Evolutionary conservation across 2,888 invertebrate species (phyloP), one percentile per base, ranked within the genome.

Genomic region (Cantharis rufa): DNA sequence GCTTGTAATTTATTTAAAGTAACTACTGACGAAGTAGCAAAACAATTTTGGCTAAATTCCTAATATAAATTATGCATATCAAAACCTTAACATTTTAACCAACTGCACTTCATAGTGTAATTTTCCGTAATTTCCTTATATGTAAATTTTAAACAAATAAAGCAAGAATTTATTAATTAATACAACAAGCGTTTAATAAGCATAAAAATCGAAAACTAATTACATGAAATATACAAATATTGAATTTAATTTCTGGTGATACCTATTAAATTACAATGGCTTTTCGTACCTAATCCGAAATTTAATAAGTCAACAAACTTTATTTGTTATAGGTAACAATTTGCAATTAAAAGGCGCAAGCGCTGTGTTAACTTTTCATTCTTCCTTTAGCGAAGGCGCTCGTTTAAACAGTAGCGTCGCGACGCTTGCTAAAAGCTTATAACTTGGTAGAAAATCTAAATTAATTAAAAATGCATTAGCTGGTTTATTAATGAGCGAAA

Each of bases 381-480:
- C 48, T 48, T 48, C 48, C 48, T 48, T 48, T 48, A n/a, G 48
- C 13, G 48, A 48, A 48, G 48, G 48, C 48, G 48, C 48, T 48
- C 48, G 48, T 48, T 48, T 48, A 48, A 48, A 48, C 78, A 80
- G 80, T 80, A 79, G 79, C 80, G 78, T 74, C 79, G 80, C 79
- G 80, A 80, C 79, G 80, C 76, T 72, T 48, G 48, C 48, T 48
- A 48, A 48, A 48, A 48, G 48, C 48, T 48, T 48, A 48, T 48
- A 48, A 48, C 48, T 48, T 48, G n/a, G n/a, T 48, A 48, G n/a
- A 48, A 48, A n/a, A 48, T 48, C n/a, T 7, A 48, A 48, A 48
- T 48, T 48, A 48, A 48, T 48, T 48, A 48, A 48, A 48, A 48
- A 48, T 48, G 48, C 7, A 48, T 48, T 48, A 48, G 7, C 48